Conservation (phyloP, 1,140 invertebrate species). For the Sogatella furcifera region DNA sequence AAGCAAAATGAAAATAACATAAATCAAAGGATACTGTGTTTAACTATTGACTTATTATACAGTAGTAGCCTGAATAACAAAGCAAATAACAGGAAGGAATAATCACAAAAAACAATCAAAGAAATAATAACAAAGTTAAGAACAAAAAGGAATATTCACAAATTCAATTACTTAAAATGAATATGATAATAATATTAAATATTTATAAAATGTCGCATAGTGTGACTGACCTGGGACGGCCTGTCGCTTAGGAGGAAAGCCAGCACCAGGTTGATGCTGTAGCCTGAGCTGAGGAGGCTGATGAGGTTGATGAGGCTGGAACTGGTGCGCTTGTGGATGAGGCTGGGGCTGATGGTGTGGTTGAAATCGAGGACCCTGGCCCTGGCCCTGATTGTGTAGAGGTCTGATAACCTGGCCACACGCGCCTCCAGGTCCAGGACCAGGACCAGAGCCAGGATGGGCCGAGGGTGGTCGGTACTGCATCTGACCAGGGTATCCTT, state of each 20-base stretch:
- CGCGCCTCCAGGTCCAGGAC: constrained; percentile 6
- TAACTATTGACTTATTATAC: too few relatives aligned
- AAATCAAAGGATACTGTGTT: too few relatives aligned
- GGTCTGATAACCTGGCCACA: not conserved
- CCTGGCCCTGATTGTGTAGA: not conserved
- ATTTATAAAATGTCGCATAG: too few relatives aligned
- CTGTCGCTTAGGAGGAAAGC: not conserved
- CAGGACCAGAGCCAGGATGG: constrained; percentile 6
- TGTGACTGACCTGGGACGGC: not conserved
- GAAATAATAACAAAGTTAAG: too few relatives aligned
- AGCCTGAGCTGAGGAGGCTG: constrained; percentile 18
- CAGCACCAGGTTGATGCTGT: not conserved
- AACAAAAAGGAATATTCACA: too few relatives aligned
- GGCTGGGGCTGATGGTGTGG: constrained; percentile 19
- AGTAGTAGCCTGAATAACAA: too few relatives aligned
- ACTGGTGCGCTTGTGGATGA: constrained; percentile 12
- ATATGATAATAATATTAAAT: too few relatives aligned
- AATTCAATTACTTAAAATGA: too few relatives aligned
- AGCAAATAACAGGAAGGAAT: too few relatives aligned
- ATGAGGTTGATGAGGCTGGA: constrained; percentile 22
- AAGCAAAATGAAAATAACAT: too few relatives aligned
- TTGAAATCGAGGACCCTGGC: constrained; percentile 8
- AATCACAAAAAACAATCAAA: too few relatives aligned
- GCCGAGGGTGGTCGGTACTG: constrained; percentile 16
- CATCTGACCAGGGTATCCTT: constrained; percentile 13